A percentile compares a stretch with the other conserved stretches of the same genome.
Conservation (phyloP, 2,888 invertebrate species). For the Drosophila anomelani region DNA sequence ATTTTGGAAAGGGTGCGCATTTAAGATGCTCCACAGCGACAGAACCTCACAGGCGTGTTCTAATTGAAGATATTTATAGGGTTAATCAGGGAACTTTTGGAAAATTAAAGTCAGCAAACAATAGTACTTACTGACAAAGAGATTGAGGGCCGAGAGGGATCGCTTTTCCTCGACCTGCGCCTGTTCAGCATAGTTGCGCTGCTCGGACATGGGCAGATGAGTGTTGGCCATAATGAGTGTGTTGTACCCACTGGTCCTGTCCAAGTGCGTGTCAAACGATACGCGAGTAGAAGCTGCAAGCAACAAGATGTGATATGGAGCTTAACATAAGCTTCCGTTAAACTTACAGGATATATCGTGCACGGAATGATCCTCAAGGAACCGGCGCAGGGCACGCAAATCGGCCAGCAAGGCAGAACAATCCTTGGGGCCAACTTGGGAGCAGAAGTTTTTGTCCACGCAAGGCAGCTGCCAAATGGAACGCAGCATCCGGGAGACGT, state of each 20-base stretch:
- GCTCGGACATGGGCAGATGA: constrained; percentile 73
- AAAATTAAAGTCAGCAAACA: background rate
- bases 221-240: constrained; percentile 61
- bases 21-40: constrained; percentile 95
- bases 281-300: constrained; percentile 63
- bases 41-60: constrained; percentile 94
- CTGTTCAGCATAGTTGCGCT: constrained; percentile 84
- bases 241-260: constrained; percentile 70
- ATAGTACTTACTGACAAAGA: constrained; percentile 87
- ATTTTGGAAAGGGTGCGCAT: constrained; percentile 95
- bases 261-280: constrained; percentile 66
- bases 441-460: constrained; percentile 89
- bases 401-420: constrained; percentile 90
- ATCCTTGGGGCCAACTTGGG: constrained; percentile 89
- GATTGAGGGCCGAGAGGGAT: constrained; percentile 91
- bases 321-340: fast-evolving
- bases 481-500: constrained; percentile 93
- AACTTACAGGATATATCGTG: constrained; percentile 81
- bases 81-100: too few species aligned
- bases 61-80: constrained; percentile 28
- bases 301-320: background rate
- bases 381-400: constrained; percentile 90
- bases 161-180: constrained; percentile 89
- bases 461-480: constrained; percentile 95
- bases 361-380: constrained; percentile 89